Conservation (phyloP, 2,797 vertebrate species). For the Lycodopsis pacificus region DNA sequence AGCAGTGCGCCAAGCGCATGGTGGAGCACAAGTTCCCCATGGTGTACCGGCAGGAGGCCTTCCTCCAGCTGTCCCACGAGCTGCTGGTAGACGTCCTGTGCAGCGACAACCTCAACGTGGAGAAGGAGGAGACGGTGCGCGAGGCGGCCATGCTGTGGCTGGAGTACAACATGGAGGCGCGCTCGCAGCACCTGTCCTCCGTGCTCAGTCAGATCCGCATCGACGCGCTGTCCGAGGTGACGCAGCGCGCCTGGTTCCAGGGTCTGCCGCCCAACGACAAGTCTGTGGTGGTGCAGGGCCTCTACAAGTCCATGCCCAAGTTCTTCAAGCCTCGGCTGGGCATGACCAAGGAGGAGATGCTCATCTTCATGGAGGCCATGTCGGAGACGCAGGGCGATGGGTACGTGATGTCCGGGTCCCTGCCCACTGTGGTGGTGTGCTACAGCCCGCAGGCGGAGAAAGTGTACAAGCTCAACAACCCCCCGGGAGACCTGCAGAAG, state of each 20-base stretch:
- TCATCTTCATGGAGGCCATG: conserved; percentile 96
- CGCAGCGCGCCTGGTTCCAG: conserved; percentile 98
- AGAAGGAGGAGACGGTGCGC: conserved; percentile 98
- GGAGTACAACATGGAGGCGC: conserved; percentile 96
- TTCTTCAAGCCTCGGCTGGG: conserved; percentile 98
- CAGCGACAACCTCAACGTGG: conserved; percentile 99
- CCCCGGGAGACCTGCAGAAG: conserved; percentile 94
- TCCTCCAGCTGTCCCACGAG: conserved; percentile 97
- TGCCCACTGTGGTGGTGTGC: conserved; percentile 92
- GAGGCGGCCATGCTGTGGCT: conserved; percentile 99
- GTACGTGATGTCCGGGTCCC: conserved; percentile 64
- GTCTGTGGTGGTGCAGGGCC: conserved; percentile 97
- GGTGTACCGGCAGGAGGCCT: conserved; percentile 95
- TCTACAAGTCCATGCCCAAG: conserved; percentile 99
- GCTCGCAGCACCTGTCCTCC: conserved; percentile 97
- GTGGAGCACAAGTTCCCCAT: conserved; percentile 98
- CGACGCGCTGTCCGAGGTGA: conserved; percentile 97
- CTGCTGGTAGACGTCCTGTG: conserved; percentile 95
- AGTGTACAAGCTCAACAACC: conserved; percentile 95
- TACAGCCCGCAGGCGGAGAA: conserved; percentile 99
- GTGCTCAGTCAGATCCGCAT: conserved; percentile 98
- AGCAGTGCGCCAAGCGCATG: conserved; percentile 97
- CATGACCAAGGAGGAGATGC: conserved; percentile 99
- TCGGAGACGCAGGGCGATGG: conserved; percentile 87
- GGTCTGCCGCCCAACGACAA: conserved; percentile 98